phyloP scores from a whole-genome alignment of 2,888 invertebrate genomes.

The Callyntrura guangdongensis region DNA sequence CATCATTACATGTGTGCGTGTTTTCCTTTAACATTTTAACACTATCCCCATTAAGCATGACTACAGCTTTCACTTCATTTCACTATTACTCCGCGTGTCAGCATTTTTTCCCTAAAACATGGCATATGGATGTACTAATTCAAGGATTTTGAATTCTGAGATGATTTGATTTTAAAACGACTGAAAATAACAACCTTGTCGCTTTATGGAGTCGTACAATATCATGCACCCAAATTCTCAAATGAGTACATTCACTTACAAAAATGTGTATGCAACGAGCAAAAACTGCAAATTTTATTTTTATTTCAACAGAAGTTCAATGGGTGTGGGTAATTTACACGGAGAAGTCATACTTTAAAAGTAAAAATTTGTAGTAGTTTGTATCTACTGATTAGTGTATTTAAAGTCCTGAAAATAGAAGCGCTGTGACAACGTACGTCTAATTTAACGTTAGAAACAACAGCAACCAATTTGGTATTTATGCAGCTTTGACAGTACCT shows the following conservation, averaged over 20 bases:
- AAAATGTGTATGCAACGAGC: neutral
- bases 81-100: too few species aligned
- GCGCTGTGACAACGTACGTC: neutral
- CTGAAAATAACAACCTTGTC: too few species aligned
- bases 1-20: too few species aligned
- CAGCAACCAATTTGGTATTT: neutral
- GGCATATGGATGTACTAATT: too few species aligned
- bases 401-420: conserved; percentile 3
- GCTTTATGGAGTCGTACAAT: too few species aligned
- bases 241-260: neutral
- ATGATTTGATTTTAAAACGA: too few species aligned
- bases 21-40: too few species aligned
- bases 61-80: too few species aligned
- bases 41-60: too few species aligned
- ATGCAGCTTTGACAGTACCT: neutral
- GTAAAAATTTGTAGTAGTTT: neutral
- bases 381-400: neutral
- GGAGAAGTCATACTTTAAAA: neutral
- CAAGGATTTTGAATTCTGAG: too few species aligned
- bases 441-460: neutral
- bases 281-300: neutral
- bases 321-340: neutral
- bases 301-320: neutral
- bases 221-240: too few species aligned
- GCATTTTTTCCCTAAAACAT: too few species aligned